phyloP scores from a whole-genome alignment of 35 echinoderm and acorn worm genomes.

The Hemicentrotus pulcherrimus region DNA sequence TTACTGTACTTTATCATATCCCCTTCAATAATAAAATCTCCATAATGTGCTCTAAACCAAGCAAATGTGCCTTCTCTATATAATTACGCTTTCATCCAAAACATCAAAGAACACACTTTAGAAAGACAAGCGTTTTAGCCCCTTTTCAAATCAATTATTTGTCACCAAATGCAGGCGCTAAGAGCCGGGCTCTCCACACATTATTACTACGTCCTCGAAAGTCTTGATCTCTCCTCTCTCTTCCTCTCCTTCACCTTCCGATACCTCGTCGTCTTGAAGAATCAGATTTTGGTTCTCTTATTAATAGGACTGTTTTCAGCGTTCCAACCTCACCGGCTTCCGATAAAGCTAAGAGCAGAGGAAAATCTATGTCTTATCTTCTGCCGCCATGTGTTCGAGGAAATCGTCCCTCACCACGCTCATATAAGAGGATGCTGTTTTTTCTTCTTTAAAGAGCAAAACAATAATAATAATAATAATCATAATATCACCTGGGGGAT shows the following conservation, averaged over 20 bases:
- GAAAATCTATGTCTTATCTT: slow-evolving; percentile 53
- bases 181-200: not conserved
- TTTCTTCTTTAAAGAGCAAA: not conserved
- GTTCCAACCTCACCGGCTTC: slow-evolving; percentile 28
- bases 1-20: too few relatives aligned
- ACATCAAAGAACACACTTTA: not conserved
- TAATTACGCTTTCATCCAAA: too few relatives aligned
- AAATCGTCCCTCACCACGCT: slow-evolving; percentile 30
- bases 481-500: not conserved
- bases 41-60: too few relatives aligned
- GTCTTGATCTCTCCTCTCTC: not conserved
- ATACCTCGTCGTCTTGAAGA: not conserved
- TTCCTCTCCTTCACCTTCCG: not conserved
- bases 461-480: slow-evolving; percentile 8
- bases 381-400: not conserved
- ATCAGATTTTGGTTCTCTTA: slow-evolving; percentile 8
- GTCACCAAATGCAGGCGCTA: not conserved
- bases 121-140: not conserved
- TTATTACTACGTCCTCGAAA: not conserved
- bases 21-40: too few relatives aligned
- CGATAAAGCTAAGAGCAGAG: slow-evolving; percentile 34
- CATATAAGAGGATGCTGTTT: not conserved
- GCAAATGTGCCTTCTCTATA: too few relatives aligned
- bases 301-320: slow-evolving; percentile 48
- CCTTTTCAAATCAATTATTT: not conserved